phyloP scores from a whole-genome alignment of 1,140 invertebrate genomes.

The Polyergus mexicanus region DNA sequence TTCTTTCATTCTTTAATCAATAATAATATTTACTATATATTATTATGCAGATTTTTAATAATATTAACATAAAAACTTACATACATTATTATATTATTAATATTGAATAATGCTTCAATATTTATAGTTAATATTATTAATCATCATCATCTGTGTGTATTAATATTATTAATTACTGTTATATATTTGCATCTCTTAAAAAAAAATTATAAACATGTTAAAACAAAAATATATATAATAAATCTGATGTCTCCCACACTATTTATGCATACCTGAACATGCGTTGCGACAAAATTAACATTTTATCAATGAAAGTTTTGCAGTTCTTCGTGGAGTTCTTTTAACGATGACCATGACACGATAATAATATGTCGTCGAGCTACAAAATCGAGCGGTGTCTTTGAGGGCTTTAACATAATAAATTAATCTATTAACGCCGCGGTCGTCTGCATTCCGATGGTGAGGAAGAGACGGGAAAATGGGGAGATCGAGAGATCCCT shows the following conservation, averaged over 20 bases:
- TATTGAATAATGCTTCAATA: too few relatives aligned
- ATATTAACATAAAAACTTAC: too few relatives aligned
- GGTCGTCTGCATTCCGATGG: slow-evolving; percentile 69
- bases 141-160: too few relatives aligned
- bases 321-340: slow-evolving; percentile 71
- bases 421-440: slow-evolving; percentile 85
- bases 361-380: slow-evolving; percentile 82
- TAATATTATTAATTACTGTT: too few relatives aligned
- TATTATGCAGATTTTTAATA: too few relatives aligned
- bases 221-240: slow-evolving; percentile 5
- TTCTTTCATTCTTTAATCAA: too few relatives aligned
- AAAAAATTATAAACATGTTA: background rate
- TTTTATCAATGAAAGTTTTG: slow-evolving; percentile 78
- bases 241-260: slow-evolving; percentile 62
- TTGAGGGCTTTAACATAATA: slow-evolving; percentile 84
- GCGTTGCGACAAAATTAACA: slow-evolving; percentile 79
- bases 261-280: slow-evolving; percentile 37
- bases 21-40: too few relatives aligned
- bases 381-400: slow-evolving; percentile 79
- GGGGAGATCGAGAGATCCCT: background rate
- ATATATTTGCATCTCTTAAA: background rate
- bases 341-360: slow-evolving; percentile 79
- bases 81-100: too few relatives aligned
- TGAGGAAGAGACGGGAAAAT: slow-evolving; percentile 44
- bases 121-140: too few relatives aligned